Evolutionary conservation across 2,797 vertebrate genomes (phyloP).

Genomic region (Jordanella pulchra): DNA sequence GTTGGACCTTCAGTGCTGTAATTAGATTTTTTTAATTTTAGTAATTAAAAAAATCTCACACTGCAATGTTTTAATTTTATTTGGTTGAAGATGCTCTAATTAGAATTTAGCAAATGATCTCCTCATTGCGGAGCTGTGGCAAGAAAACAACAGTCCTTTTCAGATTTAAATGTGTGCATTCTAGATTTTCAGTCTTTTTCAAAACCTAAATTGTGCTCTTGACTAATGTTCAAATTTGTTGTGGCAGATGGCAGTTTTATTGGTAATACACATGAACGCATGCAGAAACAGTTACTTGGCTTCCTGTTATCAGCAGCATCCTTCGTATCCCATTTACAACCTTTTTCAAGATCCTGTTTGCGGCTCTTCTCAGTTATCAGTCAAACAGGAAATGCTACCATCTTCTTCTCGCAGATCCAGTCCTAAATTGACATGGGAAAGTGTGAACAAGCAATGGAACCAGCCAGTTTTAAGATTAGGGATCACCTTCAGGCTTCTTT

Average conservation of each 20-base stretch:
- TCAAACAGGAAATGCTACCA: conserved; percentile 54
- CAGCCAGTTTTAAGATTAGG: conserved; percentile 43
- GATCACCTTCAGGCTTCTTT: conserved; percentile 39
- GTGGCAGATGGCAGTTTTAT: conserved; percentile 29
- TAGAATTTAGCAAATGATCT: no score
- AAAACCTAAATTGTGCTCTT: neutral
- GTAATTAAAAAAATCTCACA: neutral
- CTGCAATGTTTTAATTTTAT: neutral
- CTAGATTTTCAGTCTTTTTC: neutral
- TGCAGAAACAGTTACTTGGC: conserved; percentile 37
- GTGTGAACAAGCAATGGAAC: conserved; percentile 64
- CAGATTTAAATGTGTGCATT: neutral
- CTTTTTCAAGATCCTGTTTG: conserved; percentile 36
- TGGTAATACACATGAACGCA: conserved; percentile 14
- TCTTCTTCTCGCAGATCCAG: conserved; percentile 55
- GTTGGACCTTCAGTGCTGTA: no score
- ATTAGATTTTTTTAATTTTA: no score
- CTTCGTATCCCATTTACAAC: conserved; percentile 39
- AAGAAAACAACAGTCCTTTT: neutral
- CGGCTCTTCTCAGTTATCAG: conserved; percentile 55
- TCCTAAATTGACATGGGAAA: conserved; percentile 64
- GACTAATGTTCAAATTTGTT: neutral
- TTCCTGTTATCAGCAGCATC: conserved; percentile 46
- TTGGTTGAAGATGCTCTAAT: neutral
- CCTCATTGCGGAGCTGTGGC: no score